Base-by-base conservation (phyloP, 2,888 invertebrate genomes). In the Melipona bicolor region DNA sequence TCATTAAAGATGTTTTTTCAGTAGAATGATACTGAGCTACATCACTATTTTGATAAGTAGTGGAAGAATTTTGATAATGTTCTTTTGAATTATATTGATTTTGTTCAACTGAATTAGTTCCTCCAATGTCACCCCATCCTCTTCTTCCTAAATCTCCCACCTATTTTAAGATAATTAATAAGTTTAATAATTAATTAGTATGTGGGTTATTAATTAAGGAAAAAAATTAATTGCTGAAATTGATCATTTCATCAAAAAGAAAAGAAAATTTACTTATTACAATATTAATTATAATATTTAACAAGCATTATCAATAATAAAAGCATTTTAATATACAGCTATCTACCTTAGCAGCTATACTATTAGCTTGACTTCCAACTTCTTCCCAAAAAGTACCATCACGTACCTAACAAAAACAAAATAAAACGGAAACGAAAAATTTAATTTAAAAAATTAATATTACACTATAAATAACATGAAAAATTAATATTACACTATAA, bases 371-470 rank as follows among this genome's bases (percentile, higher is more conserved):
- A 88, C 94, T 93, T 87, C 96, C 95, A 92, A 97, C 96, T 91
- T 96, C 96, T 92, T 96, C 96, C 95, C 97, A 95, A 92, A 97
- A 95, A 91, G 96, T 96, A 93, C 97, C 97, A 90, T 97, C 97
- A 95, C 96, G 97, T 92, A 97, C 96, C 97, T 97, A 95, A 94
- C 92, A 87, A 91, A 85, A 90, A 90, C 90, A 65, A 64, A 74
- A 77, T 52, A 49, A 71, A 77, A 64, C 27, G 19, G 62, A 84
- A 80, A 80, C 69, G 32, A 59, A 78, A 78, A 67, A 54, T 43
- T 70, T 43, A 84, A 76, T 64, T 71, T 17, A 71, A 84, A 70
- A 84, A 70, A 67, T 36, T 43, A 73, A 32, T 4, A 64, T 50
- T 13, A 19, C 19, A 27, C 9, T 61, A 61, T 61, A 27, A 17